phyloP scores from a whole-genome alignment of 2,888 invertebrate species.

The Troides oblongomaculatus region DNA sequence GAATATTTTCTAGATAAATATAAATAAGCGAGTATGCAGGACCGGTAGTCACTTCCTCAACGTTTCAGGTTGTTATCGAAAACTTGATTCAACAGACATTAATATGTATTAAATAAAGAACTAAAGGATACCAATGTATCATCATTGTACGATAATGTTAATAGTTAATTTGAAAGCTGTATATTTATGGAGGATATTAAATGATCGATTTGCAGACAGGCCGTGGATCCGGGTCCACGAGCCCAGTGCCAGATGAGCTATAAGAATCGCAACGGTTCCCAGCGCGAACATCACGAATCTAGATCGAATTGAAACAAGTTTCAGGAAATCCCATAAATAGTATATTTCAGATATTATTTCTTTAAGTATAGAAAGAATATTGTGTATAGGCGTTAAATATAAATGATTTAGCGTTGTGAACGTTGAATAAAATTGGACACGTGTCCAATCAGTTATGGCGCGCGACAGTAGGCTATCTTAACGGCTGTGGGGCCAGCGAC shows the following conservation, averaged over 20 bases:
- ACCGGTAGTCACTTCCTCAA: constrained; percentile 37
- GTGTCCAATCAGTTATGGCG: constrained; percentile 27
- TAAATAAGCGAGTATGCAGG: constrained; percentile 31
- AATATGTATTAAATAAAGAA: background rate
- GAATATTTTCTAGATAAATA: constrained; percentile 31
- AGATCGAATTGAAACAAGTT: no score
- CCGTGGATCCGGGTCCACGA: no score
- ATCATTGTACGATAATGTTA: background rate
- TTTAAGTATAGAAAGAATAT: background rate
- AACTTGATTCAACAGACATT: constrained; percentile 18
- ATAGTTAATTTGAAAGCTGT: background rate
- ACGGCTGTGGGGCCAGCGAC: constrained; percentile 32
- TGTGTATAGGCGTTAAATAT: background rate
- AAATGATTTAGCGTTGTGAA: background rate
- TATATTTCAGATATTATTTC: background rate
- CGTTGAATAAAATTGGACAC: constrained; percentile 6
- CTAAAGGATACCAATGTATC: background rate
- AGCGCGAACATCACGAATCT: no score
- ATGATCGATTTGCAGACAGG: no score
- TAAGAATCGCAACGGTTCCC: no score
- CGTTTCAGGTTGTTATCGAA: background rate
- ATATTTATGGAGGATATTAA: no score
- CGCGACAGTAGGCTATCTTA: constrained; percentile 30
- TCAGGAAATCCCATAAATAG: no score
- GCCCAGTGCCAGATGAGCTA: no score